These are phyloP conservation scores for Cacoxenus indagator DNA, from an alignment of 2,888 invertebrate genomes.

Conservation along the genomic window DNA sequence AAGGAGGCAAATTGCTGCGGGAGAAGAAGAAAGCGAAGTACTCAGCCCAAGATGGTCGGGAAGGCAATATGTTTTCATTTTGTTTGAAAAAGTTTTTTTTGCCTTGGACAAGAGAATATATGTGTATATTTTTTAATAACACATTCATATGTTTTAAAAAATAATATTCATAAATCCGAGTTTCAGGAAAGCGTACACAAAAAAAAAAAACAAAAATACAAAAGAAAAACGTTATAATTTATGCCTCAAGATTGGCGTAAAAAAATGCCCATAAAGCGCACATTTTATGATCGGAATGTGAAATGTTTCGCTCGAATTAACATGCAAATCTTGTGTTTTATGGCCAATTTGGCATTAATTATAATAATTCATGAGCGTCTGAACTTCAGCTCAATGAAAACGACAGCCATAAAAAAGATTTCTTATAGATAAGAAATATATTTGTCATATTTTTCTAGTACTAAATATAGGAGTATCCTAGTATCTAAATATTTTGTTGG, in stretches of 20 bases:
- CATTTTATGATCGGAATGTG: neutral
- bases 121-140: too few species aligned
- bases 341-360: conserved; percentile 60
- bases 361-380: conserved; percentile 46
- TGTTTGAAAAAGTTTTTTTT: too few species aligned
- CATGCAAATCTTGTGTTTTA: conserved; percentile 63
- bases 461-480: conserved; percentile 4
- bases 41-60: too few species aligned
- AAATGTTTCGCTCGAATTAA: conserved; percentile 35
- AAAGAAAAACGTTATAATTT: too few species aligned
- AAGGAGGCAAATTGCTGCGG: too few species aligned
- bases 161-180: too few species aligned
- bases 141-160: neutral
- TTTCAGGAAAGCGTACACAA: too few species aligned
- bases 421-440: neutral
- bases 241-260: conserved; percentile 2
- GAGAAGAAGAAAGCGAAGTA: too few species aligned
- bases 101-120: too few species aligned
- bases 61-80: too few species aligned
- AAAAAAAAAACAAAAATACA: too few species aligned
- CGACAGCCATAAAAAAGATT: neutral
- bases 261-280: neutral
- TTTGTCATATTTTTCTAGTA: conserved; percentile 48
- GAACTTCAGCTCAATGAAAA: neutral
- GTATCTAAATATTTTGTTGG: conserved; percentile 28